Percentiles rank a stretch among this genome's conserved stretches.
Evolutionary conservation across 1,140 invertebrate species (phyloP).

Genomic region (Aphelenchoides avenae): DNA sequence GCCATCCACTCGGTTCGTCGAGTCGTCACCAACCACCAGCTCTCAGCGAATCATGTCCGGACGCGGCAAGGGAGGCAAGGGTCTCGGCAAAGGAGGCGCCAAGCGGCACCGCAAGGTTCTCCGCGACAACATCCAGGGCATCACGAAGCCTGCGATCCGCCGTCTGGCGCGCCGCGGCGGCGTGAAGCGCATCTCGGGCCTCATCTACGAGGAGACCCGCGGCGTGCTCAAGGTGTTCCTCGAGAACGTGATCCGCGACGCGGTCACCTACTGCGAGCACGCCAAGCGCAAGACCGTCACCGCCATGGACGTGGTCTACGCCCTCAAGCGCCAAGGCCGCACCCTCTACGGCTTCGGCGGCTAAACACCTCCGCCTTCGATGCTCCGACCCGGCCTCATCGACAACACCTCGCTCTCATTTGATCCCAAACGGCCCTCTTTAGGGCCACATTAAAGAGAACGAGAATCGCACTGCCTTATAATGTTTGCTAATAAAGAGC

Average conservation of each 20-base stretch:
- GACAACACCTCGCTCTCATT: too few relatives aligned
- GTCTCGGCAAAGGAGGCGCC: too few relatives aligned
- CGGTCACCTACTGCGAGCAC: constrained; percentile 75
- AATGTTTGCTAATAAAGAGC: too few relatives aligned
- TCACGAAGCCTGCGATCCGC: constrained; percentile 69
- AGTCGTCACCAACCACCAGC: too few relatives aligned
- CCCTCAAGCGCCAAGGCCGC: constrained; percentile 75
- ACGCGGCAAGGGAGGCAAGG: too few relatives aligned
- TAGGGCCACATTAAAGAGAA: constrained; percentile 28
- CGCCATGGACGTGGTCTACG: constrained; percentile 76
- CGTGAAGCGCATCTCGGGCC: constrained; percentile 72
- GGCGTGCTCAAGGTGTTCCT: constrained; percentile 65
- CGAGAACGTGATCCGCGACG: constrained; percentile 76
- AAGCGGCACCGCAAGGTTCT: too few relatives aligned
- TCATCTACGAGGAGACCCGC: constrained; percentile 67
- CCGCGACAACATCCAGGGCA: constrained; percentile 73
- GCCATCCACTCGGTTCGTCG: too few relatives aligned
- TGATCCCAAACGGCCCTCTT: constrained; percentile 28
- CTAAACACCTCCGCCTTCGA: too few relatives aligned
- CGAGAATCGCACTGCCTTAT: too few relatives aligned
- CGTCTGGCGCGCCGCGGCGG: constrained; percentile 71
- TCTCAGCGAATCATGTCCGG: too few relatives aligned
- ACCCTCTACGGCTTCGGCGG: constrained; percentile 67
- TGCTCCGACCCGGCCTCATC: constrained; percentile 9
- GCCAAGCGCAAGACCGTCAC: constrained; percentile 77